A percentile compares a stretch with the other conserved stretches of the same genome.
Evolutionary conservation across 2,113 vertebrate species (phyloP).

Genomic region (Recurvirostra avosetta): DNA sequence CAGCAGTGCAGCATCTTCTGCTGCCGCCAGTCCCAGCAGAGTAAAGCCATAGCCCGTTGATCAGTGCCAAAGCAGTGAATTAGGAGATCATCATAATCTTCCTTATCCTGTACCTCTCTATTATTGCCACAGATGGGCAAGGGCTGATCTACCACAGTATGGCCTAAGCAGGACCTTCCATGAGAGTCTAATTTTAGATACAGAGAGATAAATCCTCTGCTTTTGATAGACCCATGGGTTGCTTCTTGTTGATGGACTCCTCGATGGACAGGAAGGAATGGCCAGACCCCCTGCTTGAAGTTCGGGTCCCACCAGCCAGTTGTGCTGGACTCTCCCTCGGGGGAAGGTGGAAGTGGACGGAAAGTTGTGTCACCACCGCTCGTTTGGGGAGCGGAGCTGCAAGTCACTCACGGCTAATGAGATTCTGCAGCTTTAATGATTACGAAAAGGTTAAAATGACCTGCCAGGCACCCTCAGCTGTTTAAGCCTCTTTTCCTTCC

Average conservation of each 20-base stretch:
- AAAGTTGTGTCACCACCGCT: neutral
- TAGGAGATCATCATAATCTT: constrained; percentile 33
- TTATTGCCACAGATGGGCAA: constrained; percentile 2
- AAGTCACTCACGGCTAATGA: constrained; percentile 46
- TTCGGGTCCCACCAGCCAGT: neutral
- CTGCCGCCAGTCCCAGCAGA: neutral
- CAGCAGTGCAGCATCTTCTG: neutral
- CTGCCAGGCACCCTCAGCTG: constrained; percentile 64
- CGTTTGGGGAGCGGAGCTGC: accelerated
- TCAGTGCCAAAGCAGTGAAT: constrained; percentile 20
- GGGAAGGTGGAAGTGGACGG: neutral
- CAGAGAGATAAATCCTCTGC: neutral
- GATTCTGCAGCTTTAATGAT: constrained; percentile 70
- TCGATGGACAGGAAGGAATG: accelerated
- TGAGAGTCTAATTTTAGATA: constrained; percentile 39
- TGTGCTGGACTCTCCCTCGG: accelerated
- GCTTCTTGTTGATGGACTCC: neutral
- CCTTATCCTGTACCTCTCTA: constrained; percentile 4
- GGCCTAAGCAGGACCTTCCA: constrained; percentile 25
- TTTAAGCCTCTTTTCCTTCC: constrained; percentile 83
- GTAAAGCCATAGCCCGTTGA: neutral
- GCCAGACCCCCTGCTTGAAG: neutral
- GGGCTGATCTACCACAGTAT: neutral
- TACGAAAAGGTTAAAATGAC: constrained; percentile 73
- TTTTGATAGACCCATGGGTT: neutral